Evolutionary conservation across 2,797 vertebrate genomes (phyloP).

Genomic region (Acomys russatus): DNA sequence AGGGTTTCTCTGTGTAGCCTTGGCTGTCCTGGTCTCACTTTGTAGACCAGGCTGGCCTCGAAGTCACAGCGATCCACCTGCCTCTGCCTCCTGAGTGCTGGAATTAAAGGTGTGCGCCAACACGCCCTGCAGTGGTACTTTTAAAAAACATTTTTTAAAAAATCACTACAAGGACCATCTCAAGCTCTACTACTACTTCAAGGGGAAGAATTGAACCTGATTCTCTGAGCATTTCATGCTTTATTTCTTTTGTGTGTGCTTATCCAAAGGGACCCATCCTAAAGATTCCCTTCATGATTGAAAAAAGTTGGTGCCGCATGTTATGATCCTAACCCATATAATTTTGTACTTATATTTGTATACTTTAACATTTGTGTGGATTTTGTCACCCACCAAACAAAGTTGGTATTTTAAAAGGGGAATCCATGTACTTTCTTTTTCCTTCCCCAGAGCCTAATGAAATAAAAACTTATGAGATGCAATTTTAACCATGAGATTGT

Average conservation of each 20-base stretch:
- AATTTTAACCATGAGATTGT: not conserved
- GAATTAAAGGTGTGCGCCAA: no score
- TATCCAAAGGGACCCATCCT: not conserved
- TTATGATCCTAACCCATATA: not conserved
- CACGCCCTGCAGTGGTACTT: no score
- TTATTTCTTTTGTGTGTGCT: not conserved
- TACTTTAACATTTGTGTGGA: not conserved
- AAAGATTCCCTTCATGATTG: not conserved
- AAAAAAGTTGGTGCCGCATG: not conserved
- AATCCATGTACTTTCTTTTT: not conserved
- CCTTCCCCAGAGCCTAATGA: not conserved
- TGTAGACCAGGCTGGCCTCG: no score
- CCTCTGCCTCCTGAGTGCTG: no score
- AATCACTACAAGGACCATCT: not conserved
- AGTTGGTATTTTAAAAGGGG: conserved; percentile 23
- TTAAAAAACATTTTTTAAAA: not conserved
- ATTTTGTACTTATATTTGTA: conserved; percentile 20
- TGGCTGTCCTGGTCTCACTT: no score
- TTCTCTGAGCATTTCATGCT: not conserved
- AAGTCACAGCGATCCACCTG: no score
- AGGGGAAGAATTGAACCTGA: not conserved
- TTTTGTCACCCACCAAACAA: not conserved
- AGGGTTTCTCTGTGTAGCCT: no score
- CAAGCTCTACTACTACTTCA: not conserved
- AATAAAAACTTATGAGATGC: conserved; percentile 21